phyloP scores from a whole-genome alignment of 2,888 invertebrate species.

The Chloroclystis v-ata region DNA sequence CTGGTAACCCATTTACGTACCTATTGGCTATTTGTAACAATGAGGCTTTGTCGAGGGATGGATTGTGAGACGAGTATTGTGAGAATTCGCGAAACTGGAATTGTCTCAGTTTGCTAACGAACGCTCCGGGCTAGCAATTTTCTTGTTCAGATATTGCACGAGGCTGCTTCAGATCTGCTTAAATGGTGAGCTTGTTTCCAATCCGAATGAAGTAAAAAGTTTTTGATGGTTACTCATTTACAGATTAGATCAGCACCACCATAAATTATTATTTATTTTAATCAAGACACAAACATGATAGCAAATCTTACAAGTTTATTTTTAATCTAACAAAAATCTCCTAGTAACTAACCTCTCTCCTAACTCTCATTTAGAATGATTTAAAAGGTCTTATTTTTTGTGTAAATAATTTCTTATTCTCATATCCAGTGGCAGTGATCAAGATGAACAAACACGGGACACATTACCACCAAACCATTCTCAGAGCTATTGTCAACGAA shows the following conservation, averaged over 20 bases:
- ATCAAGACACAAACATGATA: too few species aligned
- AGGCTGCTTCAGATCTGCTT: background rate
- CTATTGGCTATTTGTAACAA: constrained; percentile 77
- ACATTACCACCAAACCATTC: constrained; percentile 28
- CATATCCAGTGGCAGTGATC: background rate
- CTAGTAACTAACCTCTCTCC: too few species aligned
- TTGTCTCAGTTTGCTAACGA: constrained; percentile 69
- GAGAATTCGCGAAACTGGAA: constrained; percentile 72
- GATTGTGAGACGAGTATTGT: constrained; percentile 61
- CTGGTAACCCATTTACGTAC: constrained; percentile 74
- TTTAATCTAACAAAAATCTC: too few species aligned
- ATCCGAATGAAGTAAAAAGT: too few species aligned
- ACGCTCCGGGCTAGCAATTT: constrained; percentile 47
- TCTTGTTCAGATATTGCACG: constrained; percentile 21
- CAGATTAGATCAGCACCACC: too few species aligned
- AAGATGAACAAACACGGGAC: constrained; percentile 6
- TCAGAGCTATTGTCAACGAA: constrained; percentile 44
- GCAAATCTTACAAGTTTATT: too few species aligned
- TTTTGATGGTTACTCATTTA: too few species aligned
- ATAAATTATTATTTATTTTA: too few species aligned
- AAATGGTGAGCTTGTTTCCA: too few species aligned
- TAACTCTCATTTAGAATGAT: too few species aligned
- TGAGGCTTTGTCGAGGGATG: constrained; percentile 59
- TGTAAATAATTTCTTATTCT: background rate
- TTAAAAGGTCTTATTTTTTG: too few species aligned